Evolutionary conservation across 2,113 vertebrate genomes (phyloP).

Genomic region (Ceyx cyanopectus): DNA sequence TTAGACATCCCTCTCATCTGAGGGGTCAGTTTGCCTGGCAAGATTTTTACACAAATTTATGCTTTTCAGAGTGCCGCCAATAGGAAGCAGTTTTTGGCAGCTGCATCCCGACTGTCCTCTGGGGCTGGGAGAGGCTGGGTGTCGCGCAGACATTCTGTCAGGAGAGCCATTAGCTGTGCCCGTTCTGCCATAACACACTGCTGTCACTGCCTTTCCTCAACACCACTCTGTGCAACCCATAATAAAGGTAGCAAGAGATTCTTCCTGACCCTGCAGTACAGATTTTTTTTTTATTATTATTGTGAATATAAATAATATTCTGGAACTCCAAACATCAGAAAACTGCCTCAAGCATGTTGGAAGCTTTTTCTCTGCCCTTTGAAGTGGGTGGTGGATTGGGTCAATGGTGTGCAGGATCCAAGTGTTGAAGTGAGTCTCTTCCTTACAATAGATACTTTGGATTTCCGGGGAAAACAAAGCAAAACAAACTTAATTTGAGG

Average conservation of each 20-base stretch:
- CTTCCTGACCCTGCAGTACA: background rate
- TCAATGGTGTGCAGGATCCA: background rate
- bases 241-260: background rate
- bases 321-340: background rate
- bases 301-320: background rate
- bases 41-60: background rate
- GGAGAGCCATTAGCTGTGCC: background rate
- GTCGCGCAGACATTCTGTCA: background rate
- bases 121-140: background rate
- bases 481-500: background rate
- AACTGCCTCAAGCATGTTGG: background rate
- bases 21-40: background rate
- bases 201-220: background rate
- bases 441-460: background rate
- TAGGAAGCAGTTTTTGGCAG: background rate
- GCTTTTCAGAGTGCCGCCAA: background rate
- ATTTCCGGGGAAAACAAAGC: background rate
- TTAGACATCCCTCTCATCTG: background rate
- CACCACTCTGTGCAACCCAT: accelerated
- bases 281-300: background rate
- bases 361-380: background rate
- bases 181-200: accelerated
- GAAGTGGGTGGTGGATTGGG: background rate
- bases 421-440: background rate
- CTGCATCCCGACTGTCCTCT: background rate